Conservation (phyloP, 2,113 vertebrate species). For the Sinocyclocheilus anophthalmus region DNA sequence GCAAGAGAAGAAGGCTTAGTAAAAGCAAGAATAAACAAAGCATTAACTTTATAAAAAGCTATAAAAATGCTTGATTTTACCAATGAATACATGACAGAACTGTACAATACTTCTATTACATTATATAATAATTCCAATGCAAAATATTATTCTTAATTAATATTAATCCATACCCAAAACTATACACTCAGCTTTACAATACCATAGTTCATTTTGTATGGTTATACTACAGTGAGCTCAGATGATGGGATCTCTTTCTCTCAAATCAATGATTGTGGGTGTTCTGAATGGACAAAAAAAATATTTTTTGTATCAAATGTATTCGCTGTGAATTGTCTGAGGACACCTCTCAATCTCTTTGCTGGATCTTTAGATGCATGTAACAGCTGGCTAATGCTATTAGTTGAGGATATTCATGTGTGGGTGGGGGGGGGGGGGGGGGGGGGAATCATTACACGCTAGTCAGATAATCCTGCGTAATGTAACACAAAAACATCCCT, state of each 20-base stretch:
- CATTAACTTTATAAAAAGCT: not conserved
- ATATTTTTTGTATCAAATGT: conserved; percentile 26
- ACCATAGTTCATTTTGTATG: not conserved
- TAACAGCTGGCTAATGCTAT: conserved; percentile 50
- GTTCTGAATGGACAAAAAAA: not conserved
- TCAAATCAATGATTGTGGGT: conserved; percentile 12
- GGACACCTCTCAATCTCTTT: not conserved
- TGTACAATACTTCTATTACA: not conserved
- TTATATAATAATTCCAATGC: not conserved
- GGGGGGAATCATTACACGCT: not conserved
- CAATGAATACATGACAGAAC: not conserved
- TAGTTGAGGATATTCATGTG: conserved; percentile 28
- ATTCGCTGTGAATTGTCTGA: conserved; percentile 16
- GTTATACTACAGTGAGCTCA: conserved; percentile 4
- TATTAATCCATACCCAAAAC: not conserved
- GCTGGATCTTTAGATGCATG: conserved; percentile 17
- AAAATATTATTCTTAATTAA: not conserved
- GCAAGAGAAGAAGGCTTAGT: not conserved
- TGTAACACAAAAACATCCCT: conserved; percentile 42
- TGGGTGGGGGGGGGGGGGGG: not conserved
- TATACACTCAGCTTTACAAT: not conserved
- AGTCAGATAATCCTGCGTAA: conserved; percentile 20
- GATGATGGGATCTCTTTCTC: not conserved
- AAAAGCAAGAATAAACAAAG: not conserved
- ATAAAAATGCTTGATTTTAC: not conserved